These are phyloP conservation scores for Seira ritae DNA, from an alignment of 2,888 invertebrate genomes.

Conservation along the genomic window DNA sequence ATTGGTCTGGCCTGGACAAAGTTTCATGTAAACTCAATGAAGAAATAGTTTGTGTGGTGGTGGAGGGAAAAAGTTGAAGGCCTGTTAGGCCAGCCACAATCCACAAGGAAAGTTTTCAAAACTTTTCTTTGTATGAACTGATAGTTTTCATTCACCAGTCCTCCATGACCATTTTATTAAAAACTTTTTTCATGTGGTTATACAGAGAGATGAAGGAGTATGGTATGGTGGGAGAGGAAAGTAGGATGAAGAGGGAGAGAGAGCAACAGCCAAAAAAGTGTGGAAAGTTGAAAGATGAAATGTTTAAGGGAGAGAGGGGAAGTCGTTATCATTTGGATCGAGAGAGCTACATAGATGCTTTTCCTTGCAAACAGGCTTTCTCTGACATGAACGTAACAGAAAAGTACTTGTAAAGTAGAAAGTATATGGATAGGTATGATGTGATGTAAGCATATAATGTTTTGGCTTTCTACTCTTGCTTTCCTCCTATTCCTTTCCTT, in stretches of 20 bases:
- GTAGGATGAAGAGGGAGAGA: not conserved
- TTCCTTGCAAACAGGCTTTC: not conserved
- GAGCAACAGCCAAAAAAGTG: slow-evolving; percentile 3
- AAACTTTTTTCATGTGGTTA: not conserved
- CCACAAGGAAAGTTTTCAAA: slow-evolving; percentile 2
- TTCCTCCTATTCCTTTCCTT: not conserved
- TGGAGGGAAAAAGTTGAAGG: slow-evolving; percentile 2
- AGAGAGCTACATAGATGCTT: not conserved
- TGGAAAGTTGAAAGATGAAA: slow-evolving; percentile 17
- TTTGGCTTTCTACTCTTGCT: not conserved
- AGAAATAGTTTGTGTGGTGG: slow-evolving; percentile 4
- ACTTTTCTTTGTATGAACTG: slow-evolving; percentile 15
- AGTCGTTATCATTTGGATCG: not conserved
- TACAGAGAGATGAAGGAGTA: not conserved
- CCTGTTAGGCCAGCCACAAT: slow-evolving; percentile 10
- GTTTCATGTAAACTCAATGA: not conserved
- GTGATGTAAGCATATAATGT: slow-evolving; percentile 1
- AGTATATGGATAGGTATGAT: no score
- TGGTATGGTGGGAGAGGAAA: not conserved
- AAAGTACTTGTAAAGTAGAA: no score
- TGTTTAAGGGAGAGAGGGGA: not conserved
- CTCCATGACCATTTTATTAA: slow-evolving; percentile 10
- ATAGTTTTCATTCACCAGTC: slow-evolving; percentile 14
- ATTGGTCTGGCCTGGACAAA: not conserved
- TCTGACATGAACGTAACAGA: no score